These are phyloP conservation scores for Apodemus agrarius DNA, from an alignment of 2,797 vertebrate genomes.

Conservation along the genomic window DNA sequence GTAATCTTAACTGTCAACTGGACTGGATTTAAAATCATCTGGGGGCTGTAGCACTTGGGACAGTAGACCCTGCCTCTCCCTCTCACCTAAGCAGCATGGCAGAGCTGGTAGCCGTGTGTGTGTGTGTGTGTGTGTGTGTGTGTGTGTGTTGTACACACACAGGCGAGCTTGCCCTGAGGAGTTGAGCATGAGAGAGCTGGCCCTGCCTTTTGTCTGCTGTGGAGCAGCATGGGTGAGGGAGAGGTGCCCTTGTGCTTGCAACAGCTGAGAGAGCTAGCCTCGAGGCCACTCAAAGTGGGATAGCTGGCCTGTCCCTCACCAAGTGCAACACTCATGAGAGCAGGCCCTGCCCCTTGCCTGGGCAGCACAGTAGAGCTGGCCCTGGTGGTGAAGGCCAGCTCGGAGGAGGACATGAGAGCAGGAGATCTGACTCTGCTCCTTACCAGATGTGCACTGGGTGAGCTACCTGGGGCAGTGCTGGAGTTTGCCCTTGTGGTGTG, in stretches of 20 bases:
- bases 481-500: neutral
- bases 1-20: neutral
- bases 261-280: neutral
- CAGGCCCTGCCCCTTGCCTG: neutral
- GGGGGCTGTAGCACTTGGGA: neutral
- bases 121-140: neutral
- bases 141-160: neutral
- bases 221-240: neutral
- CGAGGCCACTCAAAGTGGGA: neutral
- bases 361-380: neutral
- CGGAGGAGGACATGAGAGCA: neutral
- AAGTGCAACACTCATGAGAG: neutral
- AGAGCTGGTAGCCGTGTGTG: neutral
- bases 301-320: neutral
- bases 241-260: neutral
- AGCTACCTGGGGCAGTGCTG: no score
- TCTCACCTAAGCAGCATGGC: neutral
- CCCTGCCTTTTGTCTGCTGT: neutral
- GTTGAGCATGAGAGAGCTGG: neutral
- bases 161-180: neutral
- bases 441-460: no score
- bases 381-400: neutral
- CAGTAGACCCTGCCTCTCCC: neutral
- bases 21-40: neutral
- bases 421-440: neutral